Evolutionary conservation across 2,888 invertebrate genomes (phyloP), one percentile per base, ranked within the genome.

Genomic region (Brachyopa scutellaris): DNA sequence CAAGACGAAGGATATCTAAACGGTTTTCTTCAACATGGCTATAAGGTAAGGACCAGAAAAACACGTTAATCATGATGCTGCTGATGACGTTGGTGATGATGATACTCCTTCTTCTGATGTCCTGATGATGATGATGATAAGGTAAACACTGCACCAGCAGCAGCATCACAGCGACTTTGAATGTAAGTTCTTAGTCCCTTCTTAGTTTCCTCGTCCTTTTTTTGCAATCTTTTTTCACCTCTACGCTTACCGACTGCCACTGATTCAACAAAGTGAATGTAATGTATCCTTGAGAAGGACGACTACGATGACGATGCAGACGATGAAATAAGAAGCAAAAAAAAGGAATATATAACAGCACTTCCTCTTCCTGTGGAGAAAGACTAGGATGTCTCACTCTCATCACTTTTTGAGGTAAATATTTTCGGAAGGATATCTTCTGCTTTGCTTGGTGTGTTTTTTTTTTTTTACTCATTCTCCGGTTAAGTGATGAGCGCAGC

Each of bases 221-320:
- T 74, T 29, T 42, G 17, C 21, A 1, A n/a, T n/a, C 2, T 66
- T 38, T 47, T 62, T 53, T 64, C 61, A 67, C 79, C 74, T 53
- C 67, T 72, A 61, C 51, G 67, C 29, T 15, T n/a, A 8, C 55
- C 53, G 13, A 70, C 78, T 62, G 70, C 76, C 64, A 80, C 76
- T 82, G 77, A 77, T 82, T 77, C 82, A 77, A 82, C 82, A 82
- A 82, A 82, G 77, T 82, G 49, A 66, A 82, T 82, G 82, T 82
- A 82, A 82, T 82, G 77, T 77, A 82, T 82, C 77, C 82, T 72
- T 72, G 61, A 66, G 66, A 72, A 66, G 69, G 66, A 72, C 64
- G 64, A 57, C 79, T 45, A 33, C 29, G 13, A 26, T 9, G 13
- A 49, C 31, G 21, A 62, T 38, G 76, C 72, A 80, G 76, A 53